Evolutionary conservation across 2,888 invertebrate species (phyloP).

Genomic region (Lepidochrysops patricia): DNA sequence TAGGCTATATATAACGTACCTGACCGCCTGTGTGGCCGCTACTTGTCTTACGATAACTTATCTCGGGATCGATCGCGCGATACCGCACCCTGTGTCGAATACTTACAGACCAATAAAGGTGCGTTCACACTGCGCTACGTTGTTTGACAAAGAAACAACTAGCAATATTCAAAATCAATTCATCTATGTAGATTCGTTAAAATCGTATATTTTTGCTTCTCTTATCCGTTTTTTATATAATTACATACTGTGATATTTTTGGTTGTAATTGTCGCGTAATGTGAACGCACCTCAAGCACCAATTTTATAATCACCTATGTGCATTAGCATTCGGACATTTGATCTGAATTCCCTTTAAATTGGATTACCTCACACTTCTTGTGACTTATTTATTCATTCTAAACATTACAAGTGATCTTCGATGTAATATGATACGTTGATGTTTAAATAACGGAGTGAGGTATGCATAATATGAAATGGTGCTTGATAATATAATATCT

Average conservation of each 20-base stretch:
- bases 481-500: too few relatives aligned
- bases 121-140: background rate
- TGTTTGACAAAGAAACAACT: background rate
- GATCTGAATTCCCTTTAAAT: background rate
- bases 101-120: slow-evolving; percentile 57
- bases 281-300: background rate
- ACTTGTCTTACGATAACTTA: slow-evolving; percentile 73
- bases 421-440: too few relatives aligned
- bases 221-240: background rate
- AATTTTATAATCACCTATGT: slow-evolving; percentile 60
- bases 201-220: background rate
- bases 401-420: background rate
- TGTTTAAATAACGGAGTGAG: too few relatives aligned
- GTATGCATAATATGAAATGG: too few relatives aligned
- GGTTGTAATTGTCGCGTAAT: background rate
- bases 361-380: slow-evolving; percentile 15
- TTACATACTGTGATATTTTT: background rate
- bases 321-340: slow-evolving; percentile 56
- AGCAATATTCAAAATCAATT: background rate
- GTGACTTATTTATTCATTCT: background rate
- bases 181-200: background rate
- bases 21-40: slow-evolving; percentile 60
- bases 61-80: slow-evolving; percentile 70
- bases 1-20: slow-evolving; percentile 60
- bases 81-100: slow-evolving; percentile 51